These are phyloP conservation scores for Monomorium pharaonis DNA, from an alignment of 1,140 invertebrate species.

Conservation along the genomic window DNA sequence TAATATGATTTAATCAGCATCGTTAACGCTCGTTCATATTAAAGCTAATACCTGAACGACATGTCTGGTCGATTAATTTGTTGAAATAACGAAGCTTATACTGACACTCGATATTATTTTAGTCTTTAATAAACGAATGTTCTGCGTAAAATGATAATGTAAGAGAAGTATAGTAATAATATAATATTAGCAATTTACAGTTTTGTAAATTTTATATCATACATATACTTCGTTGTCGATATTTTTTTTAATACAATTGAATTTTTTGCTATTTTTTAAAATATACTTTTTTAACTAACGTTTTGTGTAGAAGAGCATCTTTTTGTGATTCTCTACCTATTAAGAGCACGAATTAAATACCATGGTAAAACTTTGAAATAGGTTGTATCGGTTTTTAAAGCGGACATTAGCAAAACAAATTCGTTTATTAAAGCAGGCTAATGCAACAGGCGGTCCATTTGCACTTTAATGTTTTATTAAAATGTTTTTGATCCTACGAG, in stretches of 20 bases:
- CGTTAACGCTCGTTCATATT: constrained; percentile 3
- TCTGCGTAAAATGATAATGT: not conserved
- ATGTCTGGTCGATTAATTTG: not conserved
- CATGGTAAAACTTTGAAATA: constrained; percentile 58
- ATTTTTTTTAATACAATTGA: not conserved
- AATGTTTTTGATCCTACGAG: not conserved
- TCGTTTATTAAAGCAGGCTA: constrained; percentile 21
- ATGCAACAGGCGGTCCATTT: constrained; percentile 63
- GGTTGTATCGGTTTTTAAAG: constrained; percentile 39
- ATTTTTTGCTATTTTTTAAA: too few species aligned
- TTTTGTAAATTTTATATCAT: not conserved
- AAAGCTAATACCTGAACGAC: not conserved
- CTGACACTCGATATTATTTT: not conserved
- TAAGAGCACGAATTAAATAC: constrained; percentile 54
- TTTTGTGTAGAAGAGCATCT: not conserved
- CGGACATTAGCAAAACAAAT: constrained; percentile 61
- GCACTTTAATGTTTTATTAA: constrained; percentile 46
- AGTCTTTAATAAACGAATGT: not conserved
- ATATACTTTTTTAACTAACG: not conserved
- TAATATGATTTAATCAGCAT: constrained; percentile 14
- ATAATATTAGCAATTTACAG: not conserved
- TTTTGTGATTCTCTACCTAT: constrained; percentile 20
- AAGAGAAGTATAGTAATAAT: not conserved
- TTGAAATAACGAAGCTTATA: constrained; percentile 18
- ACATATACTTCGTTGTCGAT: not conserved